These are phyloP conservation scores for Alosa sapidissima DNA, from an alignment of 2,797 vertebrate species.

Conservation along the genomic window DNA sequence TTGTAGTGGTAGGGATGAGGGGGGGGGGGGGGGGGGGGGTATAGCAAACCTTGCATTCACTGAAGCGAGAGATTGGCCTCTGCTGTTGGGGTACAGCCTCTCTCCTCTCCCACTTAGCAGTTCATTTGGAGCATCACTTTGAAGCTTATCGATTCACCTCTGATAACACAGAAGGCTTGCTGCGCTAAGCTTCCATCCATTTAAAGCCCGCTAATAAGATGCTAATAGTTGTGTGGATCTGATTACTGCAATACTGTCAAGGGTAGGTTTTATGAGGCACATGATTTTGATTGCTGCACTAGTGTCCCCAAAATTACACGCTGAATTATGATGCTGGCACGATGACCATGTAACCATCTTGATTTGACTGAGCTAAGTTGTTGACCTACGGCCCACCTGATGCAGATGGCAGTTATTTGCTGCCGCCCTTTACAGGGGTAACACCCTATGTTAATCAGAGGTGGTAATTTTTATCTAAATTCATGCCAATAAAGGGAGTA, in stretches of 20 bases:
- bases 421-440: neutral
- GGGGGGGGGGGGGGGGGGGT: neutral
- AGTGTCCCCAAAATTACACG: neutral
- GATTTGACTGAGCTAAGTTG: neutral
- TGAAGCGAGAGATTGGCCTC: neutral
- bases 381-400: neutral
- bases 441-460: neutral
- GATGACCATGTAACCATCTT: neutral
- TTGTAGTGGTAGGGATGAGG: neutral
- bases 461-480: constrained; percentile 30
- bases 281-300: neutral
- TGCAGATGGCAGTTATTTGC: neutral
- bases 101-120: neutral
- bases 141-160: constrained; percentile 11
- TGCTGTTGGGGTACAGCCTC: neutral
- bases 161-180: neutral
- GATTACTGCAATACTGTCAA: neutral
- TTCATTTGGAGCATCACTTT: constrained; percentile 17
- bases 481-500: constrained; percentile 37
- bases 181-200: neutral
- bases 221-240: neutral
- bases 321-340: neutral
- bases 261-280: neutral
- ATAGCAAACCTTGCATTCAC: neutral
- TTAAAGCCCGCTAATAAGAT: neutral